phyloP scores from a whole-genome alignment of 2,113 vertebrate species.

The Poeciliopsis retropinna region DNA sequence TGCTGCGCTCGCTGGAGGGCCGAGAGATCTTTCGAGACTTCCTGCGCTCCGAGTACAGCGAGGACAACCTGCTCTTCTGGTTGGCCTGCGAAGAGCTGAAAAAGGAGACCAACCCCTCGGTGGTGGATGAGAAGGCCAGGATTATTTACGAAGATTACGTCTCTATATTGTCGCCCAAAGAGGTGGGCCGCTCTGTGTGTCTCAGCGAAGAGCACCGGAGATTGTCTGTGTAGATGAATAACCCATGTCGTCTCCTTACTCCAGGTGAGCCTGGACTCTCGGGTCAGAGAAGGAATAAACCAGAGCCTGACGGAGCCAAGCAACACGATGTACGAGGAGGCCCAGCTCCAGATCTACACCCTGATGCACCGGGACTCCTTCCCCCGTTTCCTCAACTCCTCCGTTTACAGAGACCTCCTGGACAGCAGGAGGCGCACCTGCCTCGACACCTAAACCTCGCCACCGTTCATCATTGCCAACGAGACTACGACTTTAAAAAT shows the following conservation, averaged over 20 bases:
- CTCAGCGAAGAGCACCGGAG: too few species aligned
- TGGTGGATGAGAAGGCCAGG: constrained; percentile 92
- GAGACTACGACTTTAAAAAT: constrained; percentile 72
- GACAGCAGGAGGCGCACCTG: constrained; percentile 84
- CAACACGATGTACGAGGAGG: constrained; percentile 92
- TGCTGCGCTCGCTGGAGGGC: constrained; percentile 94
- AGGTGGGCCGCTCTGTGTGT: constrained; percentile 72
- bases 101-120: constrained; percentile 87
- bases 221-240: background rate
- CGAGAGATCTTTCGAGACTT: constrained; percentile 94
- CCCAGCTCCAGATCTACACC: constrained; percentile 98
- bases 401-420: constrained; percentile 92
- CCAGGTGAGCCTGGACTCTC: constrained; percentile 97
- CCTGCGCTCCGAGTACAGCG: constrained; percentile 96
- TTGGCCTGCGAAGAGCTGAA: constrained; percentile 96
- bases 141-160: constrained; percentile 99
- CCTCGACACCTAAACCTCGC: constrained; percentile 87
- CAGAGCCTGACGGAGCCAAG: constrained; percentile 91
- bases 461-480: constrained; percentile 58
- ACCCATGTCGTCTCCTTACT: background rate
- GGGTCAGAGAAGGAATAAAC: constrained; percentile 95
- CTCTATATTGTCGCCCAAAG: constrained; percentile 98
- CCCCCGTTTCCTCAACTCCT: constrained; percentile 96
- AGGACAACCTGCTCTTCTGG: constrained; percentile 99
- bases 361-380: constrained; percentile 99